phyloP scores from a whole-genome alignment of 2,797 vertebrate species.

The Hydrolagus colliei region DNA sequence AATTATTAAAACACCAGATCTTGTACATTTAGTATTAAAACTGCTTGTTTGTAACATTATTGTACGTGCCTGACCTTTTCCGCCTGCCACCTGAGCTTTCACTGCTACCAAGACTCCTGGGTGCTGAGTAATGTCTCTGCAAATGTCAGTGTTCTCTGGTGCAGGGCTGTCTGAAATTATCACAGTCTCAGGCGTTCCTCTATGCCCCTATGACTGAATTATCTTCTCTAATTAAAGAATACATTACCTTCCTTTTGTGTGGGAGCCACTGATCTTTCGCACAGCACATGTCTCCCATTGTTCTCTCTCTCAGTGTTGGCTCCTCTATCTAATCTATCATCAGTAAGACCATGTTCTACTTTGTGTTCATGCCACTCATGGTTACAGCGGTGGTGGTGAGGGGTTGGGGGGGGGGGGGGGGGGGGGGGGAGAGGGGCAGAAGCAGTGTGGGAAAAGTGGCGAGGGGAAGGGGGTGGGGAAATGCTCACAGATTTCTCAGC shows the following conservation, averaged over 20 bases:
- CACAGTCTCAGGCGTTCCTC: background rate
- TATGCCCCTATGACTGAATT: background rate
- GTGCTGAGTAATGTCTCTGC: background rate
- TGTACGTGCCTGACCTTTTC: background rate
- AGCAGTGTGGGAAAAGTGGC: too few species aligned
- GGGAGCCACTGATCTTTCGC: background rate
- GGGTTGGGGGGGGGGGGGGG: too few species aligned
- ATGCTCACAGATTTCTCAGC: background rate
- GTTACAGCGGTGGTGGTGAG: too few species aligned
- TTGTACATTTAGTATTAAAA: background rate
- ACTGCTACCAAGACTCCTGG: background rate
- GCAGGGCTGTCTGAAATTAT: background rate
- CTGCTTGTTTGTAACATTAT: background rate
- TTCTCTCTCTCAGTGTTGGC: background rate
- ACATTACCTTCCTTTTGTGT: background rate
- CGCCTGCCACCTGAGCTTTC: background rate
- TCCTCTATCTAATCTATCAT: background rate
- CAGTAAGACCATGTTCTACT: background rate
- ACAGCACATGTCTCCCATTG: background rate
- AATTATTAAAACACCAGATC: background rate
- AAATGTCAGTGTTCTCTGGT: background rate
- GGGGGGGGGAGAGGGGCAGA: too few species aligned
- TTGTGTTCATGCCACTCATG: background rate
- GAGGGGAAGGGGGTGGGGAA: background rate
- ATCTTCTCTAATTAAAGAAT: background rate